Conservation (phyloP, 2,888 invertebrate genomes). For the Eupithecia subfuscata region DNA sequence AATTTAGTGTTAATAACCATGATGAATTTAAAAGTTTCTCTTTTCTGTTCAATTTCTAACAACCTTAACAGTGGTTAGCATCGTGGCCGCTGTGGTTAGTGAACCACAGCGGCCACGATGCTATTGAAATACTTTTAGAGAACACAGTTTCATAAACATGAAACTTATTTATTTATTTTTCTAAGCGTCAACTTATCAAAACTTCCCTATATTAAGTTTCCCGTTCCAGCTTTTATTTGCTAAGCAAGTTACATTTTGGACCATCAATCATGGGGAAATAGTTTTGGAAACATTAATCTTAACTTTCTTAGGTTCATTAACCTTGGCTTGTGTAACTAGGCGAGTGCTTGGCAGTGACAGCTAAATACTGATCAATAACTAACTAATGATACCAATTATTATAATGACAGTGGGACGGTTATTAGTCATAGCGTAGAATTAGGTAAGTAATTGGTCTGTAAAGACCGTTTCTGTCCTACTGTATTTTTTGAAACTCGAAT, state of each 20-base stretch:
- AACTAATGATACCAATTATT: not conserved
- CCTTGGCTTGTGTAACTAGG: conserved; percentile 19
- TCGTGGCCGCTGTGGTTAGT: too few species aligned
- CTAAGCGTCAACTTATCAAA: not conserved
- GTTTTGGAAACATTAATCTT: conserved; percentile 40
- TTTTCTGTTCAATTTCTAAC: too few species aligned
- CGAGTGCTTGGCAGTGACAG: not conserved
- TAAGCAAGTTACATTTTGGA: conserved; percentile 42
- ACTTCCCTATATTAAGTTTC: conserved; percentile 31
- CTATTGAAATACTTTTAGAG: too few species aligned
- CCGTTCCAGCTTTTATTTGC: conserved; percentile 35
- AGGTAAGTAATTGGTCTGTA: not conserved
- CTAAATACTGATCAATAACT: conserved; percentile 5
- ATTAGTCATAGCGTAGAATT: not conserved
- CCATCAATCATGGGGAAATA: conserved; percentile 43
- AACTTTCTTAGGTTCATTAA: conserved; percentile 34
- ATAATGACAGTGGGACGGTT: not conserved
- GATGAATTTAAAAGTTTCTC: too few species aligned
- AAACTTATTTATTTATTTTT: not conserved
- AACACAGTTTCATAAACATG: not conserved
- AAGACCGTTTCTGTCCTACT: not conserved
- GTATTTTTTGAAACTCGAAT: not conserved
- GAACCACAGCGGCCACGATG: too few species aligned
- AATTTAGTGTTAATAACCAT: too few species aligned
- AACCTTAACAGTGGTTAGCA: too few species aligned